These are phyloP conservation scores for Cottoperca gobio DNA, from an alignment of 2,797 vertebrate species.

Conservation along the genomic window DNA sequence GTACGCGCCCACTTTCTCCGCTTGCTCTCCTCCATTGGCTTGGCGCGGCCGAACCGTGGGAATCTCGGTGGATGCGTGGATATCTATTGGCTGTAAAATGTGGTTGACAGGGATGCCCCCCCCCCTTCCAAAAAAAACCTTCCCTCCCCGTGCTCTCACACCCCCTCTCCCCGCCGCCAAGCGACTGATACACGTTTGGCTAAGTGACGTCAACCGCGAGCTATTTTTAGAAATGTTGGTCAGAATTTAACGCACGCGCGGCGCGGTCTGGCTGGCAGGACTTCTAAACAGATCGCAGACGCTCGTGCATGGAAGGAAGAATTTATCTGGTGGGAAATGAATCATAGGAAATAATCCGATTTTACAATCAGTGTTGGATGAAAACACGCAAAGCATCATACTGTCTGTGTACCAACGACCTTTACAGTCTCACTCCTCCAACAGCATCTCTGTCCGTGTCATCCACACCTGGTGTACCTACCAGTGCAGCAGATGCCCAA, in stretches of 20 bases:
- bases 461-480: constrained; percentile 31
- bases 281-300: constrained; percentile 64
- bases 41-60: constrained; percentile 56
- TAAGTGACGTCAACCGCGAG: constrained; percentile 79
- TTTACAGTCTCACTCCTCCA: background rate
- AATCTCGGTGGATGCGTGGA: constrained; percentile 49
- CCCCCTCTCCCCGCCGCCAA: constrained; percentile 35
- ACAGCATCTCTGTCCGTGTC: background rate
- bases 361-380: constrained; percentile 13
- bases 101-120: constrained; percentile 51
- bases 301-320: constrained; percentile 31
- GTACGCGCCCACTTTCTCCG: constrained; percentile 50
- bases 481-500: constrained; percentile 16
- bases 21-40: constrained; percentile 57
- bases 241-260: constrained; percentile 75
- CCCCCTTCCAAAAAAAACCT: background rate
- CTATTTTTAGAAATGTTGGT: constrained; percentile 86
- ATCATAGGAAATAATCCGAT: constrained; percentile 30
- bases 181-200: constrained; percentile 76
- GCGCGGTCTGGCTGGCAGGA: constrained; percentile 62
- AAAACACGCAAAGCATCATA: constrained; percentile 11
- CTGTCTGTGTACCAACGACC: background rate
- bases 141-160: constrained; percentile 8
- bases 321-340: constrained; percentile 31
- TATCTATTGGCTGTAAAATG: constrained; percentile 64